phyloP scores from a whole-genome alignment of 2,797 vertebrate species.

The Arremon aurantiirostris region DNA sequence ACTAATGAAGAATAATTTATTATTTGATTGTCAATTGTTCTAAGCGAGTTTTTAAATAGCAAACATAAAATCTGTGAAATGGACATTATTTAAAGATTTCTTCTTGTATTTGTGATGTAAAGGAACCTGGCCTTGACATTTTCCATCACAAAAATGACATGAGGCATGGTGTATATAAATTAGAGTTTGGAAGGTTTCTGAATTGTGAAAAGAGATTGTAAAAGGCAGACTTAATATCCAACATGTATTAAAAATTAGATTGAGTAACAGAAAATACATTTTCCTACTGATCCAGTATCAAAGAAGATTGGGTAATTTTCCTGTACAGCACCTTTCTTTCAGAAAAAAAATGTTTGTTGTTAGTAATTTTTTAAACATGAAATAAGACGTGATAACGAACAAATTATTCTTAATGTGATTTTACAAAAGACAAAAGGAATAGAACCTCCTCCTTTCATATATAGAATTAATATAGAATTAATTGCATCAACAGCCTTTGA shows the following conservation, averaged over 20 bases:
- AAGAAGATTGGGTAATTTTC: background rate
- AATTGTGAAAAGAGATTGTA: background rate
- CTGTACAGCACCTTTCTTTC: background rate
- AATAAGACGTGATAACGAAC: background rate
- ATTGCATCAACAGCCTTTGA: background rate
- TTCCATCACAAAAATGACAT: background rate
- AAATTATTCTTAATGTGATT: background rate
- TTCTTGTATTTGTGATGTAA: background rate
- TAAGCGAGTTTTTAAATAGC: background rate
- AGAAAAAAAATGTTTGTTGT: background rate
- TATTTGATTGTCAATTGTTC: background rate
- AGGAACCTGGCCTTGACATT: background rate
- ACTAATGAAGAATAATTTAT: background rate
- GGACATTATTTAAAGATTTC: background rate
- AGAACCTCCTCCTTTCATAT: background rate
- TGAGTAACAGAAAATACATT: background rate
- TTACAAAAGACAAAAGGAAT: background rate
- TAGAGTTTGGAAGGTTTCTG: background rate
- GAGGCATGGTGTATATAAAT: background rate
- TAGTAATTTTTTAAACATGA: background rate
- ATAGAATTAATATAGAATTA: background rate
- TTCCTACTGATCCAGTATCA: background rate
- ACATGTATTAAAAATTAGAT: background rate
- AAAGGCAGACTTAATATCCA: background rate
- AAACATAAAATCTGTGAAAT: background rate